A percentile compares a stretch with the other conserved stretches of the same genome.
Evolutionary conservation across 2,888 invertebrate species (phyloP).

Genomic region (Strigamia transsilvanica): DNA sequence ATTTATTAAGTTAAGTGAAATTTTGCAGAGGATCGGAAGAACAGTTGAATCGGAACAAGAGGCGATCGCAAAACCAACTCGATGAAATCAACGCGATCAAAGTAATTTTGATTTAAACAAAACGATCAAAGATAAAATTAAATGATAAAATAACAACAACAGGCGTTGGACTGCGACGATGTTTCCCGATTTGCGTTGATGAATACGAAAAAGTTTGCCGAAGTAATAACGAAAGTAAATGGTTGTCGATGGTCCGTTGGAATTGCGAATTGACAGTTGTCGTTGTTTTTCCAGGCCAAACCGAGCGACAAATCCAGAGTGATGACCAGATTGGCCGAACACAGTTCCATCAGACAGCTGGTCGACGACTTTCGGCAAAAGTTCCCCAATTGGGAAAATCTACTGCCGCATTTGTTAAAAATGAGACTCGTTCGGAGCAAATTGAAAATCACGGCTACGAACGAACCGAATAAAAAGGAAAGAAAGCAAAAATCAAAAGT

Average conservation of each 20-base stretch:
- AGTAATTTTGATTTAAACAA: not conserved
- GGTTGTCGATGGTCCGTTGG: not conserved
- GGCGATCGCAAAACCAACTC: constrained; percentile 16
- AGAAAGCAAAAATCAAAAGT: not conserved
- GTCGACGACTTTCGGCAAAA: constrained; percentile 46
- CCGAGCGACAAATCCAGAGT: constrained; percentile 37
- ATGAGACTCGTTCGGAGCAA: constrained; percentile 53
- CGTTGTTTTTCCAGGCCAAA: not conserved
- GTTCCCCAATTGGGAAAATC: constrained; percentile 54
- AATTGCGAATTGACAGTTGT: not conserved
- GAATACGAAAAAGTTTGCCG: constrained; percentile 35
- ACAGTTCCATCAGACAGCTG: not conserved
- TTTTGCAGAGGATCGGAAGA: constrained; percentile 40
- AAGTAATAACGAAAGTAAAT: not conserved
- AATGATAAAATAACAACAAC: not conserved
- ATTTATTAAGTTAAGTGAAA: not conserved
- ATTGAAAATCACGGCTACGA: not conserved
- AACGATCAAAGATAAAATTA: not conserved
- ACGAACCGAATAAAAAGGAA: not conserved
- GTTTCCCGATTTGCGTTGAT: constrained; percentile 53
- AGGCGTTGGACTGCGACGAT: constrained; percentile 52
- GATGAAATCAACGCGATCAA: constrained; percentile 53
- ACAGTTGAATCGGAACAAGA: not conserved
- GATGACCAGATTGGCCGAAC: constrained; percentile 50
- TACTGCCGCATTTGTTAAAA: constrained; percentile 50